Conservation (phyloP, 2,888 invertebrate genomes). For the Apotomis turbidana region DNA sequence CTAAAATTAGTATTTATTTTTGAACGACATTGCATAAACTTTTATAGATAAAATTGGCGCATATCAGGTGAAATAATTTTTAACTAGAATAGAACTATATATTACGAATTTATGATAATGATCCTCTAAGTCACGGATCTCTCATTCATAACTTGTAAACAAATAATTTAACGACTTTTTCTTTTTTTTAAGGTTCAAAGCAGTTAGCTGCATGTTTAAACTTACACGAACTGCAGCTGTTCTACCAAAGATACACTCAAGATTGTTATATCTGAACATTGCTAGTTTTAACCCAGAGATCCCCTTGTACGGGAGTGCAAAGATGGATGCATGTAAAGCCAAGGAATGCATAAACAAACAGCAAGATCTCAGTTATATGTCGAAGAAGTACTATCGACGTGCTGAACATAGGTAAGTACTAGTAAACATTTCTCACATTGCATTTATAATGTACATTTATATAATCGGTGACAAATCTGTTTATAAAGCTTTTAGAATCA, state of each 20-base stretch:
- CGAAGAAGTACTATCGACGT: constrained; percentile 74
- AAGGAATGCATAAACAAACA: constrained; percentile 57
- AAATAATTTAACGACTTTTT: constrained; percentile 1
- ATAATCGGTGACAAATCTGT: too few species aligned
- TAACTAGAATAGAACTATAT: not conserved
- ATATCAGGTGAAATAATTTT: not conserved
- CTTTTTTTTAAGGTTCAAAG: constrained; percentile 43
- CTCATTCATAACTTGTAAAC: constrained; percentile 1
- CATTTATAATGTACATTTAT: too few species aligned
- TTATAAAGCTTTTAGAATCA: too few species aligned
- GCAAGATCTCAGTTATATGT: constrained; percentile 52
- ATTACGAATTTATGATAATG: not conserved
- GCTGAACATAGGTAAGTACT: constrained; percentile 73
- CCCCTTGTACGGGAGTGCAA: constrained; percentile 27
- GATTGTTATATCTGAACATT: constrained; percentile 46
- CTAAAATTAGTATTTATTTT: constrained; percentile 42
- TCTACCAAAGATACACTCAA: constrained; percentile 47
- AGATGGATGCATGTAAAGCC: constrained; percentile 58
- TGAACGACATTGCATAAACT: constrained; percentile 41
- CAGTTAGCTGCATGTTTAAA: constrained; percentile 46
- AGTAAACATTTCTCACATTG: not conserved
- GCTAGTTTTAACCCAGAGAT: constrained; percentile 19
- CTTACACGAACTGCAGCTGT: constrained; percentile 40
- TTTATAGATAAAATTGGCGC: not conserved
- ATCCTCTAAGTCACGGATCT: constrained; percentile 2